These are phyloP conservation scores for Panzeria rudis DNA, from an alignment of 2,888 invertebrate species.

Conservation along the genomic window DNA sequence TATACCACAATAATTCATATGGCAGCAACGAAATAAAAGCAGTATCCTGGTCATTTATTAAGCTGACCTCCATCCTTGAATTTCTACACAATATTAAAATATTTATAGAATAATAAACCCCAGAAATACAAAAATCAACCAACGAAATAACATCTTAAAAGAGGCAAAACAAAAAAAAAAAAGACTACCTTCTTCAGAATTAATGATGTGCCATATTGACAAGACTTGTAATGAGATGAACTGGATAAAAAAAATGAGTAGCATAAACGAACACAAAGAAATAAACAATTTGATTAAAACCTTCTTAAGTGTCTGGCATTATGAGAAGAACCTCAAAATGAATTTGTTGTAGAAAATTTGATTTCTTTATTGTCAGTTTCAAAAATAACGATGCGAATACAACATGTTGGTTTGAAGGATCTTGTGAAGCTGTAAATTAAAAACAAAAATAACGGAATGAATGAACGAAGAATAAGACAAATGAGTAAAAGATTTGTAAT, in stretches of 20 bases:
- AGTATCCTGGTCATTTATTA: conserved; percentile 48
- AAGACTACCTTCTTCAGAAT: conserved; percentile 68
- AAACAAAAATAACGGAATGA: neutral
- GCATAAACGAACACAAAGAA: conserved; percentile 5
- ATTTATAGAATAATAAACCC: conserved; percentile 59
- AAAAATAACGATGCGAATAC: conserved; percentile 18
- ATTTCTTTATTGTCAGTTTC: conserved; percentile 64
- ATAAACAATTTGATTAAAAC: conserved; percentile 67
- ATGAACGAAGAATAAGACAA: conserved; percentile 64
- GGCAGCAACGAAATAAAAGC: neutral
- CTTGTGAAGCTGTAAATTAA: conserved; percentile 41
- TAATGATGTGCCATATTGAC: conserved; percentile 74
- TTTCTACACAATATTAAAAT: conserved; percentile 50
- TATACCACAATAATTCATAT: neutral
- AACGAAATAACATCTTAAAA: conserved; percentile 20
- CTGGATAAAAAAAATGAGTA: conserved; percentile 15
- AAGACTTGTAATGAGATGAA: conserved; percentile 63
- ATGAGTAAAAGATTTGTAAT: conserved; percentile 73
- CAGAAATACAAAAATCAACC: conserved; percentile 31
- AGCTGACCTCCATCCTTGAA: conserved; percentile 35
- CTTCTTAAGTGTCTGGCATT: conserved; percentile 63
- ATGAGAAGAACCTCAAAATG: conserved; percentile 70
- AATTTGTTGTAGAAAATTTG: conserved; percentile 62
- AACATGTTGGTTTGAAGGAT: conserved; percentile 65
- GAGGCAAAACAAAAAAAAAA: conserved; percentile 26